A percentile compares a stretch with the other conserved stretches of the same genome.
phyloP scores from a whole-genome alignment of 2,797 vertebrate genomes.

The Setipinna tenuifilis region DNA sequence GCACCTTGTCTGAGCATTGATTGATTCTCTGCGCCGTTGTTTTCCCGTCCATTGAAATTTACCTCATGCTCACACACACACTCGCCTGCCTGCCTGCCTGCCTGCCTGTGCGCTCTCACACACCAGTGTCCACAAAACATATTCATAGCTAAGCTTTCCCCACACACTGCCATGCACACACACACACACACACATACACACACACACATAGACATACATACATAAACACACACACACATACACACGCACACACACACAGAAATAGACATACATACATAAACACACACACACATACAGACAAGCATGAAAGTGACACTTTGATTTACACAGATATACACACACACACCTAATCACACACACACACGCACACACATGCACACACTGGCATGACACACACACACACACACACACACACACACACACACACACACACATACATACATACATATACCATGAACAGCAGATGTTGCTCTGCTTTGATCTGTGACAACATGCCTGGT shows the following conservation, averaged over 20 bases:
- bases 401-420: constrained; percentile 13
- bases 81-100: background rate
- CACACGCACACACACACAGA: background rate
- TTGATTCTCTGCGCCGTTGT: constrained; percentile 3
- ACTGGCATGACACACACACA: background rate
- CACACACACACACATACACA: background rate
- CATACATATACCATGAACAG: background rate
- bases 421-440: background rate
- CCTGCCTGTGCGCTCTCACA: background rate
- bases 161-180: background rate
- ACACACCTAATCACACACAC: background rate
- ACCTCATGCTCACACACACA: background rate
- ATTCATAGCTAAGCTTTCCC: constrained; percentile 13
- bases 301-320: too few species aligned
- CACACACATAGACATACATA: background rate
- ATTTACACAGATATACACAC: background rate
- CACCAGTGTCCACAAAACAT: constrained; percentile 13
- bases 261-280: background rate
- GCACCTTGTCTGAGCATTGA: constrained; percentile 1
- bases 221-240: background rate
- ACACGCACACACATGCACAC: background rate
- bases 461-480: constrained; percentile 24
- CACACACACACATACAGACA: background rate
- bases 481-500: background rate
- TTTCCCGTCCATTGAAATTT: constrained; percentile 11